Base-by-base conservation (phyloP, 2,888 invertebrate species). In the Eilema depressum region DNA sequence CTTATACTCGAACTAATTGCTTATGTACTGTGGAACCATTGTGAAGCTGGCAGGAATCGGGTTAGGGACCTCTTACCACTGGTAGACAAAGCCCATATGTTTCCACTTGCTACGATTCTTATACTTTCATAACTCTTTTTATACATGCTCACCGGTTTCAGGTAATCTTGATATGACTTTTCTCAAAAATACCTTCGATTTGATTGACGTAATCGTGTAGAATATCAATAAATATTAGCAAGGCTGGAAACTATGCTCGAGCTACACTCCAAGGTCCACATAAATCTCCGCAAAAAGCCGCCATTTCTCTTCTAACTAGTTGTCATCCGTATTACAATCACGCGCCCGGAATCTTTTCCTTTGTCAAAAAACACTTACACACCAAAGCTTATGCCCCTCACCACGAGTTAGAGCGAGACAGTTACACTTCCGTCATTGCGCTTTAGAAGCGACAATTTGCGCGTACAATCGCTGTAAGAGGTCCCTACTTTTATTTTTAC, bases 401-500 rank as follows among this genome's bases (percentile, higher is more conserved):
- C 53, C 26, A 17, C 14, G 20, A 61, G 86, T 57, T 74, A 3
- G 78, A 89, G 69, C 17, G 82, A 77, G 85, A 86, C 66, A 69
- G 77, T 5, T 53, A 68, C 81, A 82, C 53, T 79, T 75, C 71
- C 67, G 70, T 70, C 71, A 76, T 53, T 69, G 74, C 75, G 70
- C 69, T 64, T 67, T 60, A 57, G 73, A 71, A 75, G 77, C 80
- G 79, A 87, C 83, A 85, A 86, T 88, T 87, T 86, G 85, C 83
- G 82, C 81, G 86, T 89, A 88, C 86, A 86, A 83, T 81, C 85
- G 69, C 80, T 81, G 83, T 91, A 90, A 92, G 86, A 92, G 92
- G 91, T 90, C 91, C 78, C 76, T 79, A 88, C 86, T 90, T 90
- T 92, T 92, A 91, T 89, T 92, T 91, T 92, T 90, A 92, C 88